Conservation (phyloP, 2,113 vertebrate genomes). For the Oreocharis arfaki region DNA sequence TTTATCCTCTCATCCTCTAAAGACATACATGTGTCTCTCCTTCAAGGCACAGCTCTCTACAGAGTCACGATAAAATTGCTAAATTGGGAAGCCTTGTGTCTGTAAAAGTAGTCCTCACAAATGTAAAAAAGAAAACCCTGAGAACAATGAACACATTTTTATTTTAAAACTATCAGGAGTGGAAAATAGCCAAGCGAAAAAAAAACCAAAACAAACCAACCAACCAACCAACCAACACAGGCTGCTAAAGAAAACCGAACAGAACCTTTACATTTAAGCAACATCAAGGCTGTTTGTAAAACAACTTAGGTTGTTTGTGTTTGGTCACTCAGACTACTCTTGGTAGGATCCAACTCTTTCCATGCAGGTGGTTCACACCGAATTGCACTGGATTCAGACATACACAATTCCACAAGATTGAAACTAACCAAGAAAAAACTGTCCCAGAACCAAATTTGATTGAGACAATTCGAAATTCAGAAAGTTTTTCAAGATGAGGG, state of each 20-base stretch:
- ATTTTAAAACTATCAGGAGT: neutral
- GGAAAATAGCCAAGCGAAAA: neutral
- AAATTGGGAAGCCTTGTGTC: neutral
- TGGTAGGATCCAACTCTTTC: neutral
- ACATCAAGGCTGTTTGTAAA: neutral
- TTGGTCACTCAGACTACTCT: neutral
- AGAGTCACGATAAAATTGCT: fast-evolving
- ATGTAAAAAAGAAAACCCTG: neutral
- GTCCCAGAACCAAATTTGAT: neutral
- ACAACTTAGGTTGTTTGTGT: neutral
- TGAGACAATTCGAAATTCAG: neutral
- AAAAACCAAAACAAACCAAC: neutral
- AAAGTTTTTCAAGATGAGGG: neutral
- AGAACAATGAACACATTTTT: neutral
- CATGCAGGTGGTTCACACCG: neutral
- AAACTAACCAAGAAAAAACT: neutral
- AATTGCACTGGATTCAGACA: neutral
- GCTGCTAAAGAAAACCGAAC: neutral
- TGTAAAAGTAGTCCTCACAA: neutral
- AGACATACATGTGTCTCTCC: neutral
- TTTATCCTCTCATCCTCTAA: neutral
- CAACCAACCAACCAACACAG: no score
- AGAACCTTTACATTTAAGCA: neutral
- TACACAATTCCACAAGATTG: neutral
- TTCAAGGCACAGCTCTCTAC: neutral